These are phyloP conservation scores for Phocoena sinus DNA, from an alignment of 2,113 vertebrate species.

Conservation along the genomic window DNA sequence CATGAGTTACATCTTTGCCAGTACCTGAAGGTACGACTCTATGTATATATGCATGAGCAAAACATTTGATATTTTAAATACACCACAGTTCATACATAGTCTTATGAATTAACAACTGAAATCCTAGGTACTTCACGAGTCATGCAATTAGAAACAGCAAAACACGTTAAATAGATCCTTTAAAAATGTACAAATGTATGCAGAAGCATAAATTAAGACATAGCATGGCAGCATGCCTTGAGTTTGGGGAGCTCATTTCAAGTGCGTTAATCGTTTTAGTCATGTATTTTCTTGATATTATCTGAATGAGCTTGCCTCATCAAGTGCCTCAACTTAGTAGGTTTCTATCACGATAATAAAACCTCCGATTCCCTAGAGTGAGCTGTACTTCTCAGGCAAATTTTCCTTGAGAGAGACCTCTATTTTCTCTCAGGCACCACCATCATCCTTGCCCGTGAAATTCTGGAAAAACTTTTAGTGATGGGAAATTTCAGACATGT, in stretches of 20 bases:
- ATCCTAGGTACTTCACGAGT: not conserved
- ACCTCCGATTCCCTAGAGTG: not conserved
- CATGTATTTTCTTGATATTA: too few species aligned
- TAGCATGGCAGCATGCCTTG: accelerated
- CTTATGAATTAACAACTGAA: not conserved
- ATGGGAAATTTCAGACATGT: not conserved
- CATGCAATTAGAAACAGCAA: not conserved
- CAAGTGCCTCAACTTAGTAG: not conserved
- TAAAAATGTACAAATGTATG: not conserved
- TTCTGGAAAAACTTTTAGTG: not conserved
- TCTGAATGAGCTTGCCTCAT: not conserved
- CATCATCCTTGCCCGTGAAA: not conserved
- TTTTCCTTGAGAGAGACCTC: not conserved
- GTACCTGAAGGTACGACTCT: not conserved
- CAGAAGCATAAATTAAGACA: not conserved
- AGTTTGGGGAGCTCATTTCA: not conserved
- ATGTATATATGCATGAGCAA: not conserved
- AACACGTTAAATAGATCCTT: not conserved
- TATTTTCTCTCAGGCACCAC: not conserved
- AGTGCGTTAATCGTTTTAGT: not conserved
- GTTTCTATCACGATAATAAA: not conserved
- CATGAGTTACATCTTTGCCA: not conserved
- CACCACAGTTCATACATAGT: not conserved
- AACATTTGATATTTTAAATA: not conserved
- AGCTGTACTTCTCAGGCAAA: not conserved